These are phyloP conservation scores for Pedionomus torquatus DNA, from an alignment of 2,113 vertebrate species.

Conservation along the genomic window DNA sequence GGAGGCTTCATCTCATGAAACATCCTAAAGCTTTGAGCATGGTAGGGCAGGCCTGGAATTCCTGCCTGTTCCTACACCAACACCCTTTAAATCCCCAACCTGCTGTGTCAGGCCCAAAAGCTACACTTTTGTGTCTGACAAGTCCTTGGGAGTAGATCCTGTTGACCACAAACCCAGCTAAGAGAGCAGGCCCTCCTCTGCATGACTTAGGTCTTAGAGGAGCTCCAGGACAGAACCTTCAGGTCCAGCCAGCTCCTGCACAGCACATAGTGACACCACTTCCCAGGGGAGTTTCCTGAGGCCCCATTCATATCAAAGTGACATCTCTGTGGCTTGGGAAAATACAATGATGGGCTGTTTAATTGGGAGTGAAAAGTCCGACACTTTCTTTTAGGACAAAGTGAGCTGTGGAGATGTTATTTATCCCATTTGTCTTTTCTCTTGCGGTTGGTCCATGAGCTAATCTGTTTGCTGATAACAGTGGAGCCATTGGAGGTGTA, in stretches of 20 bases:
- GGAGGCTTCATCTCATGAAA: not conserved
- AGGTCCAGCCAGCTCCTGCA: not conserved
- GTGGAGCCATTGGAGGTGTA: not conserved
- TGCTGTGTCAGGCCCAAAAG: not conserved
- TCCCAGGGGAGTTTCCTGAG: not conserved
- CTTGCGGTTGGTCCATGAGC: not conserved
- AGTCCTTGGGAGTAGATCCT: not conserved
- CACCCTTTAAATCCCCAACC: not conserved
- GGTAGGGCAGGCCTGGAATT: not conserved
- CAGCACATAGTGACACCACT: not conserved
- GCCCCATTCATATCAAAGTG: not conserved
- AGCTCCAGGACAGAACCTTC: not conserved
- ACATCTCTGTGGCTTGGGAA: not conserved
- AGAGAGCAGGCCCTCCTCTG: not conserved
- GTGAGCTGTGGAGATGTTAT: not conserved
- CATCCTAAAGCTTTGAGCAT: not conserved
- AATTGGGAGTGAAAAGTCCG: not conserved
- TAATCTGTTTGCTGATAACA: not conserved
- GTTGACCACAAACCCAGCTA: not conserved
- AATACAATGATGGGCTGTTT: not conserved
- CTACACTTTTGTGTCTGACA: not conserved
- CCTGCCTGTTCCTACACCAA: not conserved
- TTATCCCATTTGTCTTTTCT: not conserved
- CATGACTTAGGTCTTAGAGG: not conserved
- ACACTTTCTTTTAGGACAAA: not conserved